Evolutionary conservation across 2,888 invertebrate genomes (phyloP).

Genomic region (Leucoptera coffeella): DNA sequence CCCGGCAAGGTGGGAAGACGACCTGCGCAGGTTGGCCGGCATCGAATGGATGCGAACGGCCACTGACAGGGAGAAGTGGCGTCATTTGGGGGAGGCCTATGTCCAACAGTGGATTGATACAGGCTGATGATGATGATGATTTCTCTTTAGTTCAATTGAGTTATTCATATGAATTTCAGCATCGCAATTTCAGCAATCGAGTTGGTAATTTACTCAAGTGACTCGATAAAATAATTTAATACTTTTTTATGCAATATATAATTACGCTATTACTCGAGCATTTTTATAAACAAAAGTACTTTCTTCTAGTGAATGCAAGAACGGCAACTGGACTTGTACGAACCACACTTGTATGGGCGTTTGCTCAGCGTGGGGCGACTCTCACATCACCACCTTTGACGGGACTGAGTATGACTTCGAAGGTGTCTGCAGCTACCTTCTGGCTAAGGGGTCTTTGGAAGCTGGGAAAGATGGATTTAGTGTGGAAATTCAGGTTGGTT

Average conservation of each 20-base stretch:
- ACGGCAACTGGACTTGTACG: constrained; percentile 77
- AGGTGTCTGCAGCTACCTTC: constrained; percentile 81
- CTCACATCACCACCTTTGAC: constrained; percentile 85
- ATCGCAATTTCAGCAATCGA: too few species aligned
- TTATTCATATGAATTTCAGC: too few species aligned
- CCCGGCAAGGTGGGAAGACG: too few species aligned
- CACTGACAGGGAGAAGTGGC: too few species aligned
- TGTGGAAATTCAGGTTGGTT: constrained; percentile 64
- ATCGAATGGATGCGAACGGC: too few species aligned
- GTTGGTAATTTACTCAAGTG: not conserved
- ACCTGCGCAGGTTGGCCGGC: too few species aligned
- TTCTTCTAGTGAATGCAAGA: constrained; percentile 56
- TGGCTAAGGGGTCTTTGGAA: constrained; percentile 65
- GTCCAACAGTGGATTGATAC: too few species aligned
- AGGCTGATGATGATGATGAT: too few species aligned
- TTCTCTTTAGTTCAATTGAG: too few species aligned
- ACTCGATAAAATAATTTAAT: not conserved
- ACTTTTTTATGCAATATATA: not conserved
- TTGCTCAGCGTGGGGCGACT: constrained; percentile 86
- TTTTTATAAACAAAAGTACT: constrained; percentile 2
- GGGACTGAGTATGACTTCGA: constrained; percentile 78
- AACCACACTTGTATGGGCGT: constrained; percentile 66
- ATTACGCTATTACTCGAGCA: not conserved
- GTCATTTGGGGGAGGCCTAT: too few species aligned
- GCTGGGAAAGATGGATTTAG: constrained; percentile 60